These are phyloP conservation scores for Ischnus inquisitorius DNA, from an alignment of 2,888 invertebrate species.

Conservation along the genomic window DNA sequence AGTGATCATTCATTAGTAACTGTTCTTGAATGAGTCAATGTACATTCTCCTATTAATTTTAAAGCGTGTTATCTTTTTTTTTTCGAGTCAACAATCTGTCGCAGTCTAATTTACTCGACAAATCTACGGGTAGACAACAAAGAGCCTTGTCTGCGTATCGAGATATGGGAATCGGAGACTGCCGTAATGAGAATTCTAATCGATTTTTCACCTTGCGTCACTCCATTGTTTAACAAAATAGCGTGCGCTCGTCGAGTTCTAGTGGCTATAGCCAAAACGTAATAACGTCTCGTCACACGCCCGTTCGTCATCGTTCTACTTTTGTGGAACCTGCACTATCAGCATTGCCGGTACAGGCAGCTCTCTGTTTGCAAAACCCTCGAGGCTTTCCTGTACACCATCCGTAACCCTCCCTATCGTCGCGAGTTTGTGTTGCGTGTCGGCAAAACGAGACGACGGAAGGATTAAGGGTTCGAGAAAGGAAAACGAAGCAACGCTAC, in stretches of 20 bases:
- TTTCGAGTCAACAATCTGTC: neutral
- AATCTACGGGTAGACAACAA: neutral
- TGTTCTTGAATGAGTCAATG: neutral
- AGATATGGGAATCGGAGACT: conserved; percentile 11
- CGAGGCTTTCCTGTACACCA: neutral
- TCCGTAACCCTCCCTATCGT: neutral
- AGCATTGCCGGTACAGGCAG: neutral
- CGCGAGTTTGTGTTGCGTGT: neutral
- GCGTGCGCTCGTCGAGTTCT: neutral
- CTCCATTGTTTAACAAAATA: conserved; percentile 12
- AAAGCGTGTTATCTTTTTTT: neutral
- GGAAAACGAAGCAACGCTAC: conserved; percentile 44
- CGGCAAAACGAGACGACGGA: conserved; percentile 21
- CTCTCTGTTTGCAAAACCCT: conserved; percentile 40
- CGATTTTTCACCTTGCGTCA: conserved; percentile 5
- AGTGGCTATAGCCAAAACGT: neutral
- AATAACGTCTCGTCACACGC: conserved; percentile 1
- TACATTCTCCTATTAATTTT: neutral
- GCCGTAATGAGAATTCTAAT: conserved; percentile 12
- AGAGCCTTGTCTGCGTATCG: neutral
- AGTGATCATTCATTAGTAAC: neutral
- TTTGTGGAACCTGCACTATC: conserved; percentile 20
- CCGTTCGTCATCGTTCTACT: conserved; percentile 23
- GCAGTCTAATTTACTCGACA: neutral
- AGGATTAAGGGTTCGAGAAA: conserved; percentile 37